Evolutionary conservation across 1,140 invertebrate genomes (phyloP), one percentile per base, ranked within the genome.

Genomic region (Drosophila insularis): DNA sequence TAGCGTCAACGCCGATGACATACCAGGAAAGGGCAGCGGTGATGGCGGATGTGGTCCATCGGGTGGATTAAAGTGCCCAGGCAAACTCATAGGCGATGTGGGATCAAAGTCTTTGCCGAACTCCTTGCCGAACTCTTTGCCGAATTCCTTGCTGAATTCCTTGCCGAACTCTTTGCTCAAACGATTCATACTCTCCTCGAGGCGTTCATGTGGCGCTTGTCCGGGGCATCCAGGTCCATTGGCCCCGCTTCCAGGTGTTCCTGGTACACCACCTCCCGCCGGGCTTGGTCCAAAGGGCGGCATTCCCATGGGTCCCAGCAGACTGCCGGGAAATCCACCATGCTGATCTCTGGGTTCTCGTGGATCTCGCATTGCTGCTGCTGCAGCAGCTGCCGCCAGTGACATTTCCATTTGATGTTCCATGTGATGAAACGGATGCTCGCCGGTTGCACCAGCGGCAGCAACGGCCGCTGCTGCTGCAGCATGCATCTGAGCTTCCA

Each of bases 1-100:
- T 71, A 97, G 92, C 21, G 96, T 94, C 68, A 97, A 92, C 5
- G 95, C 95, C 35, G 96, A 95, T 1, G 95, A 94, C 92, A 96
- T 92, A 55, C 94, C 94, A 54, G 94, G 94, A 78, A 94, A 95
- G 55, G 94, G 93, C 79, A 95, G 92, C 75, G 94, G 94, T 68
- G 94, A 94, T 67, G 93, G 93, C 91, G 93, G 89, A 89, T 93
- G 85, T 62, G 87, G 91, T 63, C 91, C 91, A 64, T 92, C 91
- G 54, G 78, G 81, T 37, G 82, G 79, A 81, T 81, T 84, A 40
- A 87, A 92, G 63, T 91, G 91, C n/a, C 90, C 76, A 27, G 90
- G 91, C 61, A 91, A 46, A 56, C 90, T 91, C 90, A 91, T 91
- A 0, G 91, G 90, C 46, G 91, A 92, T 5, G 77, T 85, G 2